Evolutionary conservation across 1,140 invertebrate species (phyloP).

Genomic region (Anagrus nilaparvatae): DNA sequence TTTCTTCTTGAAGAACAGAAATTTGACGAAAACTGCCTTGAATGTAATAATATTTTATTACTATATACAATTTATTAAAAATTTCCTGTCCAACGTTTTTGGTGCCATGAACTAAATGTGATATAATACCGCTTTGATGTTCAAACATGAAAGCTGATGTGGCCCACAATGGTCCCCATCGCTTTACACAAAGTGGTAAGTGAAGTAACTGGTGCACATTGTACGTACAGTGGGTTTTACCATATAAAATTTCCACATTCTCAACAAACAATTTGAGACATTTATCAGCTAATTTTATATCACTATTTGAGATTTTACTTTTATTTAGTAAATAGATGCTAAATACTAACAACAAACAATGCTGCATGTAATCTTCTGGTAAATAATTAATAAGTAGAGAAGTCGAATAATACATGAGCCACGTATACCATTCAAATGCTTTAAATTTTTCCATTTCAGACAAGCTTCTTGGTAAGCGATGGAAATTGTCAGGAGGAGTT

Average conservation of each 20-base stretch:
- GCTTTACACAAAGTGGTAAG: constrained; percentile 8
- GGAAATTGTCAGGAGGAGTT: constrained; percentile 7
- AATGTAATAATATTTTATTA: too few species aligned
- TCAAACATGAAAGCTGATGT: constrained; percentile 16
- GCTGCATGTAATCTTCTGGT: constrained; percentile 12
- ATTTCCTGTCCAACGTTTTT: constrained; percentile 12
- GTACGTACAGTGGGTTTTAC: constrained; percentile 12
- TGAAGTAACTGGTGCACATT: constrained; percentile 15
- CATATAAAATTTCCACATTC: constrained; percentile 11
- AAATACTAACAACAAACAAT: constrained; percentile 14
- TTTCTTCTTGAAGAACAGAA: too few species aligned
- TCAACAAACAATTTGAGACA: constrained; percentile 8
- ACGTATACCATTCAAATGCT: constrained; percentile 10
- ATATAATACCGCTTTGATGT: constrained; percentile 14
- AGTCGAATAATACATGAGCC: constrained; percentile 14
- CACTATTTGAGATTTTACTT: constrained; percentile 6
- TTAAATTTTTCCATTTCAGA: constrained; percentile 8
- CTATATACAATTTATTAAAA: constrained; percentile 13
- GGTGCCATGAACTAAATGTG: constrained; percentile 14
- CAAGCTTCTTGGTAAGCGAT: constrained; percentile 7
- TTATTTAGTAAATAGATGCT: constrained; percentile 11
- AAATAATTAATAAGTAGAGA: constrained; percentile 10
- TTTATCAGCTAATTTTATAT: constrained; percentile 13
- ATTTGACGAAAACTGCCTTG: too few species aligned
- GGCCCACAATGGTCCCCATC: constrained; percentile 14